These are phyloP conservation scores for Ips nitidus DNA, from an alignment of 1,140 invertebrate genomes.

Conservation along the genomic window DNA sequence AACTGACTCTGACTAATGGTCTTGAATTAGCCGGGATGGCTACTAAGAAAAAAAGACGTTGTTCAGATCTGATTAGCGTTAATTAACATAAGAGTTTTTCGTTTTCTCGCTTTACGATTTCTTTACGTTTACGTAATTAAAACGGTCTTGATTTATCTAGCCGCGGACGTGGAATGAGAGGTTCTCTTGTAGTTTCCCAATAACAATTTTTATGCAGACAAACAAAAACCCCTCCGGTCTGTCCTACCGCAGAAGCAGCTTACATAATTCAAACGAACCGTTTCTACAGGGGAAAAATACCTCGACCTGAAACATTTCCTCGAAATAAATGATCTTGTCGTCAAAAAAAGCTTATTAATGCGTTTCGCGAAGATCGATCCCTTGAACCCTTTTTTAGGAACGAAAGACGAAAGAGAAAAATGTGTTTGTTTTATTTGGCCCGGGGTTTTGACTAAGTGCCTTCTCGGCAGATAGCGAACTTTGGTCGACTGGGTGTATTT, in stretches of 20 bases:
- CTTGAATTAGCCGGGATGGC: slow-evolving; percentile 38
- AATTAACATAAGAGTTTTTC: slow-evolving; percentile 42
- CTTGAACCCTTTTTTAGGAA: slow-evolving; percentile 23
- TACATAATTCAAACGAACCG: too few relatives aligned
- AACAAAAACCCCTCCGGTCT: too few relatives aligned
- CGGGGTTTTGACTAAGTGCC: slow-evolving; percentile 42
- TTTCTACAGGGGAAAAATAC: not conserved
- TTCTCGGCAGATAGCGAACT: slow-evolving; percentile 41
- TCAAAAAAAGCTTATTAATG: slow-evolving; percentile 26
- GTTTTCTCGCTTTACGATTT: slow-evolving; percentile 25
- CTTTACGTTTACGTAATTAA: slow-evolving; percentile 29
- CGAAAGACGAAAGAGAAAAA: slow-evolving; percentile 39
- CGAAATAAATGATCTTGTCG: slow-evolving; percentile 18
- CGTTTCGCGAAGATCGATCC: slow-evolving; percentile 12
- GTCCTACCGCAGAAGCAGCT: too few relatives aligned
- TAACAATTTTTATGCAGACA: too few relatives aligned
- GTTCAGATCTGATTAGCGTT: slow-evolving; percentile 41
- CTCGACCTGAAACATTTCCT: slow-evolving; percentile 9
- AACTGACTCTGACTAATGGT: slow-evolving; percentile 40
- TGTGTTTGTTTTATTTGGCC: slow-evolving; percentile 43
- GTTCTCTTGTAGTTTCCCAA: too few relatives aligned
- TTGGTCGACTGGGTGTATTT: slow-evolving; percentile 29
- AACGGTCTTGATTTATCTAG: slow-evolving; percentile 25
- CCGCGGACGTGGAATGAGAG: not conserved
- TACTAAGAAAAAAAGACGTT: slow-evolving; percentile 40